Conservation (phyloP, 2,797 vertebrate species). For the Crypturellus tataupa region DNA sequence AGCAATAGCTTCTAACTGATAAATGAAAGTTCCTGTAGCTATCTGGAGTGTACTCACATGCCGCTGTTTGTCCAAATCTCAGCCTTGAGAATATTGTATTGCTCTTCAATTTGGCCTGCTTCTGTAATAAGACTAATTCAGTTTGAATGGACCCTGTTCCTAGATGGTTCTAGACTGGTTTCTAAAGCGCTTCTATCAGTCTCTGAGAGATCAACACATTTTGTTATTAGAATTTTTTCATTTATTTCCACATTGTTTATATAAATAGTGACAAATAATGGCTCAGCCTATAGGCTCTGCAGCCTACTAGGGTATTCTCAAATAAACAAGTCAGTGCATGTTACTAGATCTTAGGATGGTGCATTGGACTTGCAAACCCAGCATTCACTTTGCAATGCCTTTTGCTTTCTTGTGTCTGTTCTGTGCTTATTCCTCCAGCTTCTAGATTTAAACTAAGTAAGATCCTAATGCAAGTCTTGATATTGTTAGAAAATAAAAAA, state of each 20-base stretch:
- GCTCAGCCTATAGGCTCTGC: not conserved
- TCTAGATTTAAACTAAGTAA: not conserved
- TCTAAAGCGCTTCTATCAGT: not conserved
- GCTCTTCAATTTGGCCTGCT: not conserved
- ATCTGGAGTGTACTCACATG: not conserved
- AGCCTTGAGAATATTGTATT: not conserved
- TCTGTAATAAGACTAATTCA: not conserved
- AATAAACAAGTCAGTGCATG: not conserved
- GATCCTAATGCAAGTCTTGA: not conserved
- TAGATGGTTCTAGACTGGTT: not conserved
- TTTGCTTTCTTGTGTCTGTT: not conserved
- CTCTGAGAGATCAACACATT: accelerated
- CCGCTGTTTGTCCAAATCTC: not conserved
- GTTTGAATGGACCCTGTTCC: not conserved
- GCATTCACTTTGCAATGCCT: not conserved
- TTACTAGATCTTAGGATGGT: not conserved
- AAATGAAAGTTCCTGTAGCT: not conserved
- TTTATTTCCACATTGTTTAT: not conserved
- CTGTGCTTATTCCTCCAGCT: not conserved
- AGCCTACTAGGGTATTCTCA: not conserved
- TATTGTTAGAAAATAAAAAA: not conserved
- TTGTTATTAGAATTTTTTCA: not conserved
- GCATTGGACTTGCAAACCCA: not conserved
- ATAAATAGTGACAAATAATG: not conserved
- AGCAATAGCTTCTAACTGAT: not conserved